Evolutionary conservation across 1,140 invertebrate species (phyloP), one percentile per base, ranked within the genome.

Genomic region (Lasioglossum albipes): DNA sequence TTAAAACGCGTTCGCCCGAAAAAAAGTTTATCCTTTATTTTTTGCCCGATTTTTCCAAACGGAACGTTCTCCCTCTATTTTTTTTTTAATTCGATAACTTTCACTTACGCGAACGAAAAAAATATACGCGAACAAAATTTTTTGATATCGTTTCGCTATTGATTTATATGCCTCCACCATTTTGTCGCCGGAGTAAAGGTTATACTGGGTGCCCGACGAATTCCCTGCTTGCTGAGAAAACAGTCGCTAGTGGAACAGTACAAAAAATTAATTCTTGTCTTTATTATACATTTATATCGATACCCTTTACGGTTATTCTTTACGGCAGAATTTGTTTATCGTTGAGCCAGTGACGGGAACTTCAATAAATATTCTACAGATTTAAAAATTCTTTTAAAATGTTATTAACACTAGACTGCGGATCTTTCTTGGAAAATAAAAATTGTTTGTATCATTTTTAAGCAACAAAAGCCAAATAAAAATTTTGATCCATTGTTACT

Each of bases 51-150:
- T 64, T 65, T 62, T 36, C 66, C 66, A 36, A 36, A 71, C 16
- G 42, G 20, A 36, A 41, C 49, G 36, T 45, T 59, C 36, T n/a
- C 6, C 18, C 13, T 13, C 31, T 65, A 5, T 41, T 49, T 62
- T 59, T 69, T 72, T 66, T 57, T 66, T 41, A n/a, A 73, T 79
- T 72, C 68, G 64, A 79, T 73, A 45, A 79, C 77, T 74, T 79
- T 79, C 70, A 66, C 61, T 79, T 54, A 41, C 59, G 13, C 13
- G 41, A 16, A 20, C 52, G 52, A 10, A 42, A 59, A 57, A 66
- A 54, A 73, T 73, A 61, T 49, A 42, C 36, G 42, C 27, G 31
- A 16, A 42, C 61, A 31, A 62, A 64, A 64, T 36, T 41, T 61
- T 61, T 61, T 61, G 68, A 64, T 64, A 72, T 42, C 68, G 22